These are phyloP conservation scores for Neotoxoptera formosana DNA, from an alignment of 1,140 invertebrate genomes.

Conservation along the genomic window DNA sequence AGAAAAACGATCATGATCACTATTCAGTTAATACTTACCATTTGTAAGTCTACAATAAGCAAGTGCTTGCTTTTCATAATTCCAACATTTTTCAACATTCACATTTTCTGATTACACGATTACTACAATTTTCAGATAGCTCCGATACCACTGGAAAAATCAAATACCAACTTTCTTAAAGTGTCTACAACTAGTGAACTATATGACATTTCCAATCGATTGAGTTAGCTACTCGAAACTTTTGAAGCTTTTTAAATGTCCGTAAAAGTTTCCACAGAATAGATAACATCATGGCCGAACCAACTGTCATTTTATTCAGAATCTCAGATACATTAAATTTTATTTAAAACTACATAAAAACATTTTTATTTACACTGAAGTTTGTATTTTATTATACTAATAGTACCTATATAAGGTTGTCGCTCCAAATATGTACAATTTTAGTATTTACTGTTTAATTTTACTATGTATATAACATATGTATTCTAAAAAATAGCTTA, in stretches of 20 bases:
- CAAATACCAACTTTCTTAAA: neutral
- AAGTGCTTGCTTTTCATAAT: neutral
- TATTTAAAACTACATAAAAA: neutral
- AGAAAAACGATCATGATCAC: neutral
- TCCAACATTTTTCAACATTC: neutral
- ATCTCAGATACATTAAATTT: constrained; percentile 4
- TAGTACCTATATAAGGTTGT: neutral
- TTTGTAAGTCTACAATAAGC: too few species aligned
- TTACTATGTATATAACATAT: neutral
- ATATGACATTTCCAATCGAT: neutral
- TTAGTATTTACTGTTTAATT: neutral
- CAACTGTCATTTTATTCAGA: neutral
- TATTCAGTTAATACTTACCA: too few species aligned
- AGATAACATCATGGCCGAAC: neutral
- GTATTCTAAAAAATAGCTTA: neutral
- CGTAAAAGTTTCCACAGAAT: neutral
- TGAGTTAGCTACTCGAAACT: neutral
- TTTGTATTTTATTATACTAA: neutral
- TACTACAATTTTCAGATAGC: neutral
- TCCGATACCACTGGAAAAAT: neutral
- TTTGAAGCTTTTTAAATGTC: neutral
- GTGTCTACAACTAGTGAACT: neutral
- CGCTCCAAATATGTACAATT: neutral
- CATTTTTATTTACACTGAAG: neutral
- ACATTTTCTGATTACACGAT: neutral